phyloP scores from a whole-genome alignment of 2,113 vertebrate species.

The Phainopepla nitens region DNA sequence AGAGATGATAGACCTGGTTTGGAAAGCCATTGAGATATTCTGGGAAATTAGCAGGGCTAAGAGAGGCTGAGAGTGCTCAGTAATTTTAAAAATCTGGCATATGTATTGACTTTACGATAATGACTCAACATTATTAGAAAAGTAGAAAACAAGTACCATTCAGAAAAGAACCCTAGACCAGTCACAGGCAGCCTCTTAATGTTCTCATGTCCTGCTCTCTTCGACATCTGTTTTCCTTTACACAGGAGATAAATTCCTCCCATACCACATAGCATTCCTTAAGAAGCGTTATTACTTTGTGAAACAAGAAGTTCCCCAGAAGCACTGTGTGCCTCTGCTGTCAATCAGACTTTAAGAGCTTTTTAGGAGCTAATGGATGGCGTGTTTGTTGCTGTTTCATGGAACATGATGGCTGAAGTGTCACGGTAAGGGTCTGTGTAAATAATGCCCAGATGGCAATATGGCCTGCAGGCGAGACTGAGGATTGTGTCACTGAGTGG shows the following conservation, averaged over 20 bases:
- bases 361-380: not conserved
- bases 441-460: not conserved
- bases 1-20: not conserved
- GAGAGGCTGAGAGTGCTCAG: not conserved
- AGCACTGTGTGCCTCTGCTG: not conserved
- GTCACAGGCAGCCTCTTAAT: not conserved
- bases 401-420: not conserved
- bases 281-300: not conserved
- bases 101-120: not conserved
- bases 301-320: not conserved
- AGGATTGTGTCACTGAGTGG: not conserved
- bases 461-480: not conserved
- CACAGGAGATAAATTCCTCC: slow-evolving; percentile 35
- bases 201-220: not conserved
- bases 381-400: not conserved
- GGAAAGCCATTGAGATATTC: not conserved
- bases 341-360: not conserved
- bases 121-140: not conserved
- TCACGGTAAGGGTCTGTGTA: not conserved
- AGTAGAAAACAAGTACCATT: not conserved
- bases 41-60: not conserved
- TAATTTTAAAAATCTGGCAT: not conserved
- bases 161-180: not conserved
- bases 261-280: slow-evolving; percentile 31
- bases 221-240: slow-evolving; percentile 42